Evolutionary conservation across 2,797 vertebrate genomes (phyloP).

Genomic region (Heteromormyrus szaboi): DNA sequence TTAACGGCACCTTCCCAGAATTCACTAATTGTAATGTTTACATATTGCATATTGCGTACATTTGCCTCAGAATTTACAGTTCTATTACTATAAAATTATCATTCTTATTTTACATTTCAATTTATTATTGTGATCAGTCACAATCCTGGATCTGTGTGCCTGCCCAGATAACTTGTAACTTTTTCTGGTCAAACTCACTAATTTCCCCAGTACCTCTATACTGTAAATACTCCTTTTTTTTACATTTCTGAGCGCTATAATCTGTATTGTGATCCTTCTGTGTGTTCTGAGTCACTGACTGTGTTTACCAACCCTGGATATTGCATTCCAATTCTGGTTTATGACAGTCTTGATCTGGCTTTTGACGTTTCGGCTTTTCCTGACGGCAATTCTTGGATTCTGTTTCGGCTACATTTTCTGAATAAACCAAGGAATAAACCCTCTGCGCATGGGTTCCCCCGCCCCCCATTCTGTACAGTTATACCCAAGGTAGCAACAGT

Average conservation of each 20-base stretch:
- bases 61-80: background rate
- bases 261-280: background rate
- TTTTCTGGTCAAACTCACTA: background rate
- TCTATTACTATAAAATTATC: background rate
- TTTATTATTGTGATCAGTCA: background rate
- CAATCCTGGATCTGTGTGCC: background rate
- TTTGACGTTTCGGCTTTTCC: background rate
- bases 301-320: background rate
- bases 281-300: background rate
- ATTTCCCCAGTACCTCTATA: background rate
- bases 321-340: background rate
- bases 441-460: background rate
- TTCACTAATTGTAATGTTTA: background rate
- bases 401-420: background rate
- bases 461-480: background rate
- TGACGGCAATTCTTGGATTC: background rate
- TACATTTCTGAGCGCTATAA: background rate
- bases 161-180: background rate
- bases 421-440: background rate
- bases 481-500: background rate
- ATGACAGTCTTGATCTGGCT: background rate
- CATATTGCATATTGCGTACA: background rate
- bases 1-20: background rate
- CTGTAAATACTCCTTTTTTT: background rate
- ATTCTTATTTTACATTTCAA: background rate